phyloP scores from a whole-genome alignment of 2,113 vertebrate species.

The Parotia lawesii region DNA sequence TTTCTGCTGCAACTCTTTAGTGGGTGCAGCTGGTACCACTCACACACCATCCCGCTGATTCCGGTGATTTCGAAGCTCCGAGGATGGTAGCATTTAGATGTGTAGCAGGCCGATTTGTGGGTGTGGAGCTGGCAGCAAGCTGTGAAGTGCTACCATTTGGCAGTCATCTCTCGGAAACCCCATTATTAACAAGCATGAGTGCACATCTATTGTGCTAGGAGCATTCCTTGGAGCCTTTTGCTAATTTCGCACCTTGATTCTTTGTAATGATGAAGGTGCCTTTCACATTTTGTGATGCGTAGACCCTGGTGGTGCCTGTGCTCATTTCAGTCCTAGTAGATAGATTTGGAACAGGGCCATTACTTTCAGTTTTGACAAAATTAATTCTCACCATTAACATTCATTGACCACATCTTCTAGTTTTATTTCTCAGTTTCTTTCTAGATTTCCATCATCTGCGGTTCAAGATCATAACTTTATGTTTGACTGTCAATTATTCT shows the following conservation, averaged over 20 bases:
- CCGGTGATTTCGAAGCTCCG: neutral
- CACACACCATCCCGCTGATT: neutral
- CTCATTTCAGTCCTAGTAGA: neutral
- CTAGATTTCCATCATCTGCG: neutral
- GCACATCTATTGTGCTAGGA: neutral
- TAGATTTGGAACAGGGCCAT: neutral
- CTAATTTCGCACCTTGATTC: constrained; percentile 7
- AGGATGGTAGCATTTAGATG: neutral
- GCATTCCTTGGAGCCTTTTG: neutral
- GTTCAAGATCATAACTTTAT: neutral
- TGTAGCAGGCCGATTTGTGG: neutral
- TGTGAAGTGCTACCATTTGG: constrained; percentile 46
- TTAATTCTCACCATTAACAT: neutral
- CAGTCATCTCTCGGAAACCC: neutral
- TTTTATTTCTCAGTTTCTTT: neutral
- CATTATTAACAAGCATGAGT: neutral
- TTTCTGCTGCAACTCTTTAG: neutral
- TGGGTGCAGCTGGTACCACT: neutral
- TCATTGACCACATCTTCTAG: neutral
- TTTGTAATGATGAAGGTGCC: neutral
- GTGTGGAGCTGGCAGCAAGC: neutral
- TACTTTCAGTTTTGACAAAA: neutral
- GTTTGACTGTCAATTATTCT: neutral
- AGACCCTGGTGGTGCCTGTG: neutral
- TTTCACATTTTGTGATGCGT: neutral